These are phyloP conservation scores for Scleropages formosus DNA, from an alignment of 2,797 vertebrate species.

Conservation along the genomic window DNA sequence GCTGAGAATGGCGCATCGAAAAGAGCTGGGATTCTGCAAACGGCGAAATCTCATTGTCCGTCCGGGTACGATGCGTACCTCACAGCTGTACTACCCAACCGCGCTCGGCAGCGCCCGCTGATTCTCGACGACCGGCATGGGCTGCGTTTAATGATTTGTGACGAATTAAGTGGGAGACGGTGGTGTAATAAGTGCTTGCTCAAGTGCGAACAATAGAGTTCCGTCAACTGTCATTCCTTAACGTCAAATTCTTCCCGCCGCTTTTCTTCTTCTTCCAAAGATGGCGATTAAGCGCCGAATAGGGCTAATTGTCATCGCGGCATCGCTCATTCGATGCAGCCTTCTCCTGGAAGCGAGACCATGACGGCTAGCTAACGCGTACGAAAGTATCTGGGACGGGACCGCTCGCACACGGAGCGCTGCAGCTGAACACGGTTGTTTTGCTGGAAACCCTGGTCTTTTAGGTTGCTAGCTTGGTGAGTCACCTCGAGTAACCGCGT, in stretches of 20 bases:
- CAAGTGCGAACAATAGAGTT: conserved; percentile 47
- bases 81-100: neutral
- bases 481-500: neutral
- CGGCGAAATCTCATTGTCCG: neutral
- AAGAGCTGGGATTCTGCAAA: too few species aligned
- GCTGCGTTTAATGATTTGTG: conserved; percentile 41
- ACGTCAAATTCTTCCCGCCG: conserved; percentile 29
- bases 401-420: neutral
- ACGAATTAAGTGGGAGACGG: conserved; percentile 42
- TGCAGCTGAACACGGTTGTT: too few species aligned
- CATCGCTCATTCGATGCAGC: conserved; percentile 44
- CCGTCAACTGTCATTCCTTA: conserved; percentile 38
- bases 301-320: conserved; percentile 52
- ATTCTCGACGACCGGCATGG: conserved; percentile 26
- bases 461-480: conserved; percentile 33
- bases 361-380: conserved; percentile 21
- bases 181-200: conserved; percentile 39
- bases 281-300: conserved; percentile 58
- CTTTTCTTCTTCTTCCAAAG: conserved; percentile 34
- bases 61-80: neutral
- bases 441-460: too few species aligned
- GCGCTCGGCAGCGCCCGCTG: neutral
- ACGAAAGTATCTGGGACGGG: conserved; percentile 4
- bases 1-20: too few species aligned
- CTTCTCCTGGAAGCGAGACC: conserved; percentile 39